Evolutionary conservation across 2,113 vertebrate species (phyloP).

Genomic region (Orthonyx spaldingii): DNA sequence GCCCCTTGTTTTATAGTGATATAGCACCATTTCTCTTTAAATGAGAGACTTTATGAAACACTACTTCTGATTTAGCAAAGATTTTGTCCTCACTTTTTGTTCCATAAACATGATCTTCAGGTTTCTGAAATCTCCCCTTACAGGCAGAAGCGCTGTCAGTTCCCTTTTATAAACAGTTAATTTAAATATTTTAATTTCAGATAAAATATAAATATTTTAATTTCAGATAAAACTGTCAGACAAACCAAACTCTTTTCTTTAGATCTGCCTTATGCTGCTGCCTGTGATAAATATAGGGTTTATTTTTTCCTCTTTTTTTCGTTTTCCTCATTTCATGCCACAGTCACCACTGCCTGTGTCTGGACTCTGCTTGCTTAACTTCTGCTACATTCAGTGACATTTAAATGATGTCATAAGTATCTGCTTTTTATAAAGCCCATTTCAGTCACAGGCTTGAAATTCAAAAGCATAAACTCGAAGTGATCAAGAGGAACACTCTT

Average conservation of each 20-base stretch:
- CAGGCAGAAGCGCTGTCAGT: not conserved
- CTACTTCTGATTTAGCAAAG: not conserved
- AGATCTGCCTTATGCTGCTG: not conserved
- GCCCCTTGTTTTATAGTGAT: not conserved
- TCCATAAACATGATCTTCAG: not conserved
- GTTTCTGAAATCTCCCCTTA: not conserved
- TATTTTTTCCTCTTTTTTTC: not conserved
- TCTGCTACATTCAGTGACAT: not conserved
- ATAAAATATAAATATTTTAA: conserved; percentile 14
- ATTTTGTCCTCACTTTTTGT: not conserved
- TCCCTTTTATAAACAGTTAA: not conserved
- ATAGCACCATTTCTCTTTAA: not conserved
- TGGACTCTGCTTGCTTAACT: not conserved
- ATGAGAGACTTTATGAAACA: not conserved
- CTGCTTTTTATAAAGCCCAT: not conserved
- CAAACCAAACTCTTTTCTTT: not conserved
- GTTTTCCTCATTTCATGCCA: not conserved
- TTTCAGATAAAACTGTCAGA: not conserved
- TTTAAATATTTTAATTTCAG: conserved; percentile 24
- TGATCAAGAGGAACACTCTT: not conserved
- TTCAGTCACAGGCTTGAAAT: not conserved
- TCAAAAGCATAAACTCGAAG: not conserved
- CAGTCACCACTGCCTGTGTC: not conserved
- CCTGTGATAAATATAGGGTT: not conserved
- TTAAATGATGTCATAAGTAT: not conserved